Percentiles rank a stretch among this genome's conserved stretches.
Conservation (phyloP, 2,888 invertebrate species). For the Hyalella azteca region DNA sequence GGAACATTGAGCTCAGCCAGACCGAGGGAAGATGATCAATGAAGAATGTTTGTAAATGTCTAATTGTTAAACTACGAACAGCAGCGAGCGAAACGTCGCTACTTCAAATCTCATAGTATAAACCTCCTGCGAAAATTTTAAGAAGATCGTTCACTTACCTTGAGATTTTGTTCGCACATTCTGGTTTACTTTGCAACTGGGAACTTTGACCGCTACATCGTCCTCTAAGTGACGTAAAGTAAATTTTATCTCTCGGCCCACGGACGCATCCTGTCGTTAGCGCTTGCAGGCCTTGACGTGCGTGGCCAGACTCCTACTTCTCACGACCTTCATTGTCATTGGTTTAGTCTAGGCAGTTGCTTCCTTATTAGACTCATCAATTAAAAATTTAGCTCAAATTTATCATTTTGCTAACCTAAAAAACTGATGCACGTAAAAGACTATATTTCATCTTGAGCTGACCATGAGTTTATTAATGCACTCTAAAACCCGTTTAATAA, state of each 20-base stretch:
- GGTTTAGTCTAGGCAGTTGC: background rate
- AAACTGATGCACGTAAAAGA: no score
- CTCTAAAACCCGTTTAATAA: no score
- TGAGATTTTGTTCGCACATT: no score
- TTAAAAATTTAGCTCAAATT: background rate
- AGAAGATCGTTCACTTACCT: background rate
- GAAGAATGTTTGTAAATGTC: no score
- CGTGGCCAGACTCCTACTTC: background rate
- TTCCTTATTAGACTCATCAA: background rate
- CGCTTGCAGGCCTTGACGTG: background rate
- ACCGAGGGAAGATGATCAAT: no score
- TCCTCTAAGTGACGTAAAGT: background rate
- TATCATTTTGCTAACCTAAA: background rate
- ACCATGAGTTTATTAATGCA: no score
- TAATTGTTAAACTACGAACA: no score
- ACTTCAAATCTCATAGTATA: no score
- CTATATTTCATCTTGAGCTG: no score
- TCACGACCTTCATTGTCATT: background rate
- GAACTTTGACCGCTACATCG: constrained; percentile 7
- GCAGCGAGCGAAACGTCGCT: no score
- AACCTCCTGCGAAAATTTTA: background rate
- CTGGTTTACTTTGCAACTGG: no score
- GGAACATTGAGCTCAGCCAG: no score
- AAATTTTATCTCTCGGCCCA: background rate
- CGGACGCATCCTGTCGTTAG: background rate